A percentile compares a stretch with the other conserved stretches of the same genome.
Conservation (phyloP, 2,888 invertebrate genomes). For the Silvanus unidentatus region DNA sequence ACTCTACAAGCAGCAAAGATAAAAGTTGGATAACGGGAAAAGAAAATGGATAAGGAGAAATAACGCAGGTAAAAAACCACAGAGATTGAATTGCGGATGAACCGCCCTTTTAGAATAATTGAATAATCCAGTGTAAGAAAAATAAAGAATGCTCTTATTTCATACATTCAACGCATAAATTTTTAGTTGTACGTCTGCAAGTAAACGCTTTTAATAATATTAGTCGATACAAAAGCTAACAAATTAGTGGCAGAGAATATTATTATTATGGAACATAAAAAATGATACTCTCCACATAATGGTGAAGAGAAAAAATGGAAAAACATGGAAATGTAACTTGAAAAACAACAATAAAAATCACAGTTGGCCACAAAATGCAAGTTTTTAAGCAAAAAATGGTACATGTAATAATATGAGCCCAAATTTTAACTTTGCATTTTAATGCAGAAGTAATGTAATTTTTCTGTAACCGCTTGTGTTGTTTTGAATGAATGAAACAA, state of each 20-base stretch:
- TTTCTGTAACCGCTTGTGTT: slow-evolving; percentile 10
- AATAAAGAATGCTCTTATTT: slow-evolving; percentile 16
- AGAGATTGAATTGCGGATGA: slow-evolving; percentile 38
- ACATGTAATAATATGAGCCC: slow-evolving; percentile 10
- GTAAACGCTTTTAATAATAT: background rate
- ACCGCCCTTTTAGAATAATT: slow-evolving; percentile 40
- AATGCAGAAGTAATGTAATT: slow-evolving; percentile 15
- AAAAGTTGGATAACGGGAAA: slow-evolving; percentile 19
- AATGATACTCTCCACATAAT: slow-evolving; percentile 1
- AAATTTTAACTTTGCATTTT: slow-evolving; percentile 14
- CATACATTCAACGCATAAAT: slow-evolving; percentile 4
- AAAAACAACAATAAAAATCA: slow-evolving; percentile 6
- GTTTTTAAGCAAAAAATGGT: slow-evolving; percentile 9
- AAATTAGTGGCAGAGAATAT: background rate
- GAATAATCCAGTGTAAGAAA: slow-evolving; percentile 32
- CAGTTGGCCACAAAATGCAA: slow-evolving; percentile 3
- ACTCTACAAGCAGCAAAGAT: slow-evolving; percentile 10
- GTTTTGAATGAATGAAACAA: slow-evolving; percentile 7
- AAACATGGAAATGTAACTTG: slow-evolving; percentile 1
- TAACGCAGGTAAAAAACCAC: slow-evolving; percentile 34
- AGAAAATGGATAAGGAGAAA: slow-evolving; percentile 16
- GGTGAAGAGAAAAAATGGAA: background rate
- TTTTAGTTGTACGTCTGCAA: background rate
- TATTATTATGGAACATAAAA: background rate
- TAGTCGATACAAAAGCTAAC: background rate